phyloP scores from a whole-genome alignment of 2,113 vertebrate species.

The Chloropsis hardwickii region DNA sequence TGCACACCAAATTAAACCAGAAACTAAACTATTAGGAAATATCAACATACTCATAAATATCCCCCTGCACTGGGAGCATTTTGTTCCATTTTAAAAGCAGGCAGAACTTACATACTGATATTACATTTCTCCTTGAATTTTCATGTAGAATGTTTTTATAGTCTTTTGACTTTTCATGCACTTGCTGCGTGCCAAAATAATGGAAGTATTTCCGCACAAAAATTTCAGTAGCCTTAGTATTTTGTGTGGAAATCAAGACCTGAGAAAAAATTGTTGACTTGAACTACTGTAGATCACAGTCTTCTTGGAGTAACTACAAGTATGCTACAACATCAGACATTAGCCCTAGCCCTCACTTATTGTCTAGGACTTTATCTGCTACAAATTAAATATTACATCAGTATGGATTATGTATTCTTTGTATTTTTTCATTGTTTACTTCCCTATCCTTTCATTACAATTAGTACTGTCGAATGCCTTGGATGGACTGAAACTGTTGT shows the following conservation, averaged over 20 bases:
- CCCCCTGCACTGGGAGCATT: accelerated
- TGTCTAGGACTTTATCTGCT: not conserved
- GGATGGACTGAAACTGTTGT: not conserved
- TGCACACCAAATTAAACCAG: not conserved
- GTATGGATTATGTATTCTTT: not conserved
- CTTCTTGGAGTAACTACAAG: not conserved
- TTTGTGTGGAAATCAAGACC: not conserved
- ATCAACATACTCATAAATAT: not conserved
- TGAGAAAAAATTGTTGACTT: not conserved
- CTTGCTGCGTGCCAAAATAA: not conserved
- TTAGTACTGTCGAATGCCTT: not conserved
- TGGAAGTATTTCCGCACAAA: not conserved
- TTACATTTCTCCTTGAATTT: not conserved
- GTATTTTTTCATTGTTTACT: not conserved
- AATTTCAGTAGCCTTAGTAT: not conserved
- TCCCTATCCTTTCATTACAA: not conserved
- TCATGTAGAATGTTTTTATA: not conserved
- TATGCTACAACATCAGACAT: not conserved
- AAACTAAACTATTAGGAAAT: not conserved
- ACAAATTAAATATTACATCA: not conserved
- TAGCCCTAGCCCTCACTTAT: accelerated
- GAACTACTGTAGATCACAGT: not conserved
- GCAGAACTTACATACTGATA: not conserved
- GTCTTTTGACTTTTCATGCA: not conserved
- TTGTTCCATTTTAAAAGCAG: not conserved